Evolutionary conservation across 2,888 invertebrate species (phyloP).

Genomic region (Cataglyphis altisquamis): DNA sequence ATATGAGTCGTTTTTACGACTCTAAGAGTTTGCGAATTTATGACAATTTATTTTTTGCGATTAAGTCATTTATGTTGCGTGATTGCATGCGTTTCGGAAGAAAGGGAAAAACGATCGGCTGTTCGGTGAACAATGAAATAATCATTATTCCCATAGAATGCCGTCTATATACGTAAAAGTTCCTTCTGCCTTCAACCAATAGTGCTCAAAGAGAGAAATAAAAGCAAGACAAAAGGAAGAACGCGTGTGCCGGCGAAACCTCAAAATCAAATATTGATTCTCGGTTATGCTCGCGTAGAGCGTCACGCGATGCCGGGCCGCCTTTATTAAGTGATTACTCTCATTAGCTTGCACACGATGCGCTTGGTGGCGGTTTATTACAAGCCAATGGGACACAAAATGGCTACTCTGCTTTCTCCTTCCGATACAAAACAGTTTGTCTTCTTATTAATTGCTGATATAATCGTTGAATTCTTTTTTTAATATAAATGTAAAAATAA

Average conservation of each 20-base stretch:
- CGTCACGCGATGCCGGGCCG: constrained; percentile 81
- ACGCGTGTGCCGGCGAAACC: constrained; percentile 71
- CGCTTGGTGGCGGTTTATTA: constrained; percentile 79
- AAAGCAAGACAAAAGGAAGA: constrained; percentile 25
- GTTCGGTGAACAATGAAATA: constrained; percentile 59
- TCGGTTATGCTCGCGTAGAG: constrained; percentile 73
- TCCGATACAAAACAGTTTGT: not conserved
- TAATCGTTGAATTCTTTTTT: not conserved
- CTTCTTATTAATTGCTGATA: not conserved
- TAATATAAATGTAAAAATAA: not conserved
- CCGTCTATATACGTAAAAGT: constrained; percentile 52
- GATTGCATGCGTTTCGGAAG: constrained; percentile 20
- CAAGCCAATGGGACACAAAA: constrained; percentile 76
- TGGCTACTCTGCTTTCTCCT: constrained; percentile 59
- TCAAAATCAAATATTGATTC: constrained; percentile 84
- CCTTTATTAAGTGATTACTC: constrained; percentile 86
- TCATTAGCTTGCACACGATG: constrained; percentile 86
- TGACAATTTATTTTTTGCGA: not conserved
- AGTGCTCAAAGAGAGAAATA: constrained; percentile 34
- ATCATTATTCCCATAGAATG: constrained; percentile 67
- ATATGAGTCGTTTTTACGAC: not conserved
- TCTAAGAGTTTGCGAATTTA: not conserved
- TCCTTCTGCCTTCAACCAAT: constrained; percentile 27
- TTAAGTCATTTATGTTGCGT: not conserved
- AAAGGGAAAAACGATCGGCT: constrained; percentile 39